Evolutionary conservation across 2,797 vertebrate genomes (phyloP), one percentile per base, ranked within the genome.

Genomic region (Tapera naevia): DNA sequence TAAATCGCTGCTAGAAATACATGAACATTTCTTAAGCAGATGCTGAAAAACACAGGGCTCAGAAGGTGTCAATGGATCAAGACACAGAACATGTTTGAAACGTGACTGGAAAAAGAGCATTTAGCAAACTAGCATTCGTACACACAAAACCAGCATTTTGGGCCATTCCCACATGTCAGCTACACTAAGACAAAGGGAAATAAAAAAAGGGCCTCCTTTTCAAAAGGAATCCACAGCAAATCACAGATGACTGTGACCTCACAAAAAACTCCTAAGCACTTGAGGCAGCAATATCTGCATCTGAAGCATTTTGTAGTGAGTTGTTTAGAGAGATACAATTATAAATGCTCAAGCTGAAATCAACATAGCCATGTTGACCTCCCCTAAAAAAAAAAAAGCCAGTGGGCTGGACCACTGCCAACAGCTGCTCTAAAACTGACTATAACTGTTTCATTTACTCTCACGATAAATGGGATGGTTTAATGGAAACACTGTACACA

Each of bases 401-500:
- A 53, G 32, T 32, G 24, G 4, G 6, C 53, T 89, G 84, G 84
- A 78, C 33, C 21, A 32, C 72, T 39, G 90, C 93, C 92, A 95
- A 93, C 27, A 74, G 19, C 79, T 80, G 53, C 81, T 91, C 65
- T 88, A 74, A 91, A 80, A 73, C 2, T 4, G 22, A 12, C 53
- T 91, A 25, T 72, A 88, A 89, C 25, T 65, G 74, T 89, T 92
- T 39, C 82, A 79, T 81, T 95, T 95, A 41, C 60, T 76, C 66
- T 79, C 50, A 14, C 76, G 86, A 94, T 88, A 80, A 96, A 95
- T 88, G 79, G 66, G 60, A 60, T 53, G 33, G 56, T 92, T 94
- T 95, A 92, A 86, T 84, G 80, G 90, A 88, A 94, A 37, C 90
- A 70, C 74, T 87, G 74, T 70, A 88, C 80, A 80, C 91, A 95